A percentile compares a stretch with the other conserved stretches of the same genome.
phyloP scores from a whole-genome alignment of 2,888 invertebrate species.

The Ypsolopha sequella region DNA sequence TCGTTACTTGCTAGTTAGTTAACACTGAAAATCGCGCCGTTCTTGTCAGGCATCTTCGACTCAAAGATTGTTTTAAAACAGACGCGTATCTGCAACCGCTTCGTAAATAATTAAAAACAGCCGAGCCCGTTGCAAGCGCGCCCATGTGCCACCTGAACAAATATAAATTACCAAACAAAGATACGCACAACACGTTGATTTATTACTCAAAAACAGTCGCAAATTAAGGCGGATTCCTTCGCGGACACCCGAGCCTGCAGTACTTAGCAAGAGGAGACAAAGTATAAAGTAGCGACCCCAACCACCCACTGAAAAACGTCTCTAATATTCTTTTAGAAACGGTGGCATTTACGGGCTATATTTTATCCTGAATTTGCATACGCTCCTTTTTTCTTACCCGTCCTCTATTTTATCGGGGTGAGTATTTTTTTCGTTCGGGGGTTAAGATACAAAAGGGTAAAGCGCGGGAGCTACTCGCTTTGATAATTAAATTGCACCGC shows the following conservation, averaged over 20 bases:
- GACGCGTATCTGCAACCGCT: too few relatives aligned
- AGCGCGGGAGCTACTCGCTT: slow-evolving; percentile 49
- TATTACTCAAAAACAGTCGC: slow-evolving; percentile 60
- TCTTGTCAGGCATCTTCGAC: too few relatives aligned
- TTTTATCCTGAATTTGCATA: slow-evolving; percentile 73
- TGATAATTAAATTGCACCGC: slow-evolving; percentile 69
- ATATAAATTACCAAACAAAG: slow-evolving; percentile 1
- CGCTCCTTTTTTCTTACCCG: slow-evolving; percentile 71
- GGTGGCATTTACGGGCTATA: slow-evolving; percentile 74
- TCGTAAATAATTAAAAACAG: too few relatives aligned
- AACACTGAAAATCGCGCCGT: too few relatives aligned
- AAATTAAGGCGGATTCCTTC: slow-evolving; percentile 60
- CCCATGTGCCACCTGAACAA: background rate
- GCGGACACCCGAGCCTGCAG: slow-evolving; percentile 59
- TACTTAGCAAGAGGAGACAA: slow-evolving; percentile 67
- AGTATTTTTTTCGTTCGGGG: slow-evolving; percentile 68
- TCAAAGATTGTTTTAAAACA: too few relatives aligned
- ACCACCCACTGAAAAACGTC: slow-evolving; percentile 72
- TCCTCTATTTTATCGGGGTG: slow-evolving; percentile 69
- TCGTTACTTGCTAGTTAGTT: too few relatives aligned
- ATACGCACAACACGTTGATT: slow-evolving; percentile 34
- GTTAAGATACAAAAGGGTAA: slow-evolving; percentile 73
- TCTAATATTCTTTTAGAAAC: slow-evolving; percentile 74
- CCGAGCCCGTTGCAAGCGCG: background rate
- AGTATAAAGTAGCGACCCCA: slow-evolving; percentile 66